These are phyloP conservation scores for Psittacula cyanocephala DNA, from an alignment of 2,113 vertebrate species.

Conservation along the genomic window DNA sequence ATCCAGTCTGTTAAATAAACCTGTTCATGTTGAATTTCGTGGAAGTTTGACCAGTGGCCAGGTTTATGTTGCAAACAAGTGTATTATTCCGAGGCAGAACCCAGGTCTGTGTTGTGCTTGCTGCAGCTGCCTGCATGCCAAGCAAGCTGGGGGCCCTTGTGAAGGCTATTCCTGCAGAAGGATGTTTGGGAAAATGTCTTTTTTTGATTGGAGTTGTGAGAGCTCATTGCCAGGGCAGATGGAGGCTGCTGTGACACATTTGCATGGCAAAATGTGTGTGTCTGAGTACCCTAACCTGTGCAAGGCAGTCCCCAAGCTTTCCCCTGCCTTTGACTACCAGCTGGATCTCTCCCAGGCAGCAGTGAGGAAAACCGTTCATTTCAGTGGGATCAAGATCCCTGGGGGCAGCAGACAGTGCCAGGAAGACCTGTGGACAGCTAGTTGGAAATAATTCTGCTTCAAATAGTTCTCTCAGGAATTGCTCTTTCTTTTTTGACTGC, in stretches of 20 bases:
- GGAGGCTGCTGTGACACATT: neutral
- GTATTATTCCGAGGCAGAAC: neutral
- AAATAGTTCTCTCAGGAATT: neutral
- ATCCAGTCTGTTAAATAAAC: neutral
- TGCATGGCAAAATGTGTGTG: neutral
- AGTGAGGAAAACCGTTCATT: neutral
- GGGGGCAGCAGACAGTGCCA: neutral
- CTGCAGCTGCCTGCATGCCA: neutral
- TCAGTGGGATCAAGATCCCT: neutral
- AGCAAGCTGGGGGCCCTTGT: accelerated
- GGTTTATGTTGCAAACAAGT: neutral
- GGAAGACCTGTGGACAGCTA: slow-evolving; percentile 39
- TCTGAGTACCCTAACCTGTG: neutral
- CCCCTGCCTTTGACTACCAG: neutral
- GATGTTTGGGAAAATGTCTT: neutral
- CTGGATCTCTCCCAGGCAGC: neutral
- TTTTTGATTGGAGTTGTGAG: neutral
- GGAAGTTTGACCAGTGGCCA: neutral
- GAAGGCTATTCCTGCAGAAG: neutral
- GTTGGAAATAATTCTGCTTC: slow-evolving; percentile 36
- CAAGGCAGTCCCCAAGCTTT: neutral
- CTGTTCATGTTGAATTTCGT: neutral
- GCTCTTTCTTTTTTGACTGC: neutral
- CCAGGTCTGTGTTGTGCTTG: neutral
- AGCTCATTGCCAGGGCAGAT: neutral